Conservation (phyloP, 2,797 vertebrate genomes). For the Sylvia borin region DNA sequence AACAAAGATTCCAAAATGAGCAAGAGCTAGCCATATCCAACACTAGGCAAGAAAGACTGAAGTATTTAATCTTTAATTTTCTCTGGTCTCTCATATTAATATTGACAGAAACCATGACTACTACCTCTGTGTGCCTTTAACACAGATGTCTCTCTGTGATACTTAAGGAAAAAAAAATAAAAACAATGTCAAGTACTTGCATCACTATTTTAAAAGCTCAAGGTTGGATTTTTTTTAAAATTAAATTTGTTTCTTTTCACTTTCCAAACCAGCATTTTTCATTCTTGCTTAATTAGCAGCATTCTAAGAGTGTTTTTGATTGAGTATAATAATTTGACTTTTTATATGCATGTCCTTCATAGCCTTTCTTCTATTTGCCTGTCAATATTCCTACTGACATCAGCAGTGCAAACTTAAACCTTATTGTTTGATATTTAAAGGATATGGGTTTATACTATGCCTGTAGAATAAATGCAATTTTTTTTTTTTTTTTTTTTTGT, state of each 20-base stretch:
- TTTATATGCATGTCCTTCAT: neutral
- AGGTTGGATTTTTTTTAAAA: neutral
- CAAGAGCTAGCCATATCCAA: neutral
- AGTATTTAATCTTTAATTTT: neutral
- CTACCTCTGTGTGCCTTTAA: neutral
- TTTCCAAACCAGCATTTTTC: neutral
- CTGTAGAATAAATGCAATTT: neutral
- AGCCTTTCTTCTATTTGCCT: neutral
- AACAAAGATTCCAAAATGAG: neutral
- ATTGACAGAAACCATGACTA: neutral
- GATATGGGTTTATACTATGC: neutral
- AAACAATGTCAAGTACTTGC: neutral
- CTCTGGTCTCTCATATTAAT: neutral
- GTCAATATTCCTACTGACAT: neutral
- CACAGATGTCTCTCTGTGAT: neutral
- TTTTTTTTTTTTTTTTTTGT: neutral
- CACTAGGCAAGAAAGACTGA: neutral
- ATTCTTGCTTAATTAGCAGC: neutral
- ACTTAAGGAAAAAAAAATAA: neutral
- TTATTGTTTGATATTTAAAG: neutral
- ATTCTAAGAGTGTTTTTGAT: neutral
- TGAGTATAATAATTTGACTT: neutral
- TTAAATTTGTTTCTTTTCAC: neutral
- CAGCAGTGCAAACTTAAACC: neutral
- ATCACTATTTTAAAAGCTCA: neutral